Base-by-base conservation (phyloP, 2,797 vertebrate genomes). In the Lateolabrax maculatus region DNA sequence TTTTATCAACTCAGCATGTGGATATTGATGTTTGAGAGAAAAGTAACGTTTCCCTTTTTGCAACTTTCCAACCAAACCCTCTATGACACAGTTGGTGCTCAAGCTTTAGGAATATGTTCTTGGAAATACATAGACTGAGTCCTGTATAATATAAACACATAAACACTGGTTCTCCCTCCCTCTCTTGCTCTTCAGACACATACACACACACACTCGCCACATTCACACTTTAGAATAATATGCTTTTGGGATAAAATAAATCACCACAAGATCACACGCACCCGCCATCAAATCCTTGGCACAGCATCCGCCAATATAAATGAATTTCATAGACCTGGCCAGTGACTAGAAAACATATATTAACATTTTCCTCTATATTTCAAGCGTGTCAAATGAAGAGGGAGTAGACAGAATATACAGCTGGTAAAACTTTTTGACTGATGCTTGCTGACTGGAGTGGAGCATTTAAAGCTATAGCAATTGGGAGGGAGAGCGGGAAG, bases 1-100 rank as follows among this genome's bases (percentile, higher is more conserved):
- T 93, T 94, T 95, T 92, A 95, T 94, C 94, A 95, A 92, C 87
- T 93, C 92, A 90, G 91, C 84, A 88, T 94, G 94, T 91, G 90
- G 74, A 90, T 89, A 90, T 88, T 84, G 84, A 90, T 91, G 89
- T 90, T 88, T 81, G 79, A 88, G 79, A 75, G 80, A 81, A 90
- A 91, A 89, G 81, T 83, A 78, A 87, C 57, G 1, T 82, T 86
- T 85, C 65, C 53, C 56, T 62, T 76, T 79, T 60, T 71, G 5
- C 62, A 74, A 74, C 65, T 70, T 80, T 87, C 79, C 67, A 81
- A 75, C 67, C 51, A 51, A 80, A 65, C 43, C 57, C 69, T 81
- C 67, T 41, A 44, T 51, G 67, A 81, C 61, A 53, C 83, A 75
- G 79, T 83, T 31, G 80, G 79, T 63, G 67, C 36, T 77, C 7